Evolutionary conservation across 2,888 invertebrate genomes (phyloP), one percentile per base, ranked within the genome.

Genomic region (Aporophyla lueneburgensis): DNA sequence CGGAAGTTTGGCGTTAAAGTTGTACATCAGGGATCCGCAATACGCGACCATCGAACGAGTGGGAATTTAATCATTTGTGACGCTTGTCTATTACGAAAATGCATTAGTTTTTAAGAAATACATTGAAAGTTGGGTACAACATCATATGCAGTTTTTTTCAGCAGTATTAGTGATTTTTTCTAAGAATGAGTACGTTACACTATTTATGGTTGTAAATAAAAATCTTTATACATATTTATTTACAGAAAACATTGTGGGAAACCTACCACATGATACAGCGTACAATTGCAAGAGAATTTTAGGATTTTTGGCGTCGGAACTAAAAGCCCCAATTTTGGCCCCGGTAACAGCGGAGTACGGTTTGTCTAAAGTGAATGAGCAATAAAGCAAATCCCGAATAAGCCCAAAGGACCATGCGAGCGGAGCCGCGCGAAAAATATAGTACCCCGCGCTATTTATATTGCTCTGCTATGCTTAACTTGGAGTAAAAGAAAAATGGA

Each of bases 1-100:
- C 89, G 88, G 81, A 93, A 94, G 92, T 94, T 93, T 83, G 82
- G 81, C 89, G 81, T 87, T 88, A 82, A 89, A 93, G 92, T 91
- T 92, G 89, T 91, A 91, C 91, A 89, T 92, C 92, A 91, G 90
- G 91, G 90, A 90, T 88, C 88, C 88, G 86, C 76, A 72, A 78
- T 71, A 79, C 80, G 83, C 79, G 87, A 87, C 86, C 82, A 72
- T 85, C 71, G 33, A 33, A 33, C 67, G 49, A 72, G 56, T 59
- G 56, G 12, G 73, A 84, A 80, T 82, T 82, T 87, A 73, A 81
- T 82, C 73, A 78, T 76, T 76, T 74, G 46, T 63, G 61, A 71
- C 54, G 74, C 71, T 78, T 67, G 1, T 33, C 61, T n/a, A n/a
- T 51, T 27, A 16, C n/a, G 6, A 49, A 73, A 40, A 65, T 58